Evolutionary conservation across 2,888 invertebrate species (phyloP).

Genomic region (Chrysina gloriosa): DNA sequence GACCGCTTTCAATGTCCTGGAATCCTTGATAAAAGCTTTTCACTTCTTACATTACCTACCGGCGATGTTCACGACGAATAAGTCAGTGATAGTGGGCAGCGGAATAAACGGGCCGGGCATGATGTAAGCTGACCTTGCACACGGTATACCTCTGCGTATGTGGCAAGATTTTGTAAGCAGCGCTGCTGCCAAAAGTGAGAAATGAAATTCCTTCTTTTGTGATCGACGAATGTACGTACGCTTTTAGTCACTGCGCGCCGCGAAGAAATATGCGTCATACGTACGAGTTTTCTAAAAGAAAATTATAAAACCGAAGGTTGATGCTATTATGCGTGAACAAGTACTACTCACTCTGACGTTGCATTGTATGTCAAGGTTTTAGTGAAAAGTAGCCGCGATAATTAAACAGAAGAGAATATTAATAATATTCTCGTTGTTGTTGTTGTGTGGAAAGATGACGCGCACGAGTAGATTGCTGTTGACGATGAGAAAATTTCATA

Average conservation of each 20-base stretch:
- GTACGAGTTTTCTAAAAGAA: not conserved
- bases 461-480: not conserved
- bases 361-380: slow-evolving; percentile 32
- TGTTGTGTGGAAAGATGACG: slow-evolving; percentile 7
- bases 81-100: slow-evolving; percentile 3
- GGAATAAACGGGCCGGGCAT: slow-evolving; percentile 22
- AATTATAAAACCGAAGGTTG: not conserved
- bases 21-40: slow-evolving; percentile 42
- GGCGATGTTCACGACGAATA: not conserved
- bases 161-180: slow-evolving; percentile 18
- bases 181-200: slow-evolving; percentile 1
- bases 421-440: not conserved
- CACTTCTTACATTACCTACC: slow-evolving; percentile 10
- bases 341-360: not conserved
- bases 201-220: slow-evolving; percentile 1
- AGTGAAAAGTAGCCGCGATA: slow-evolving; percentile 23
- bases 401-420: slow-evolving; percentile 23
- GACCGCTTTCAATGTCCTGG: slow-evolving; percentile 38
- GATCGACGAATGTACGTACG: not conserved
- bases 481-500: not conserved
- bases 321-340: slow-evolving; percentile 1
- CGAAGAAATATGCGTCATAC: not conserved
- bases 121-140: slow-evolving; percentile 38
- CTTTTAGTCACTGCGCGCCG: not conserved
- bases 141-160: not conserved